These are phyloP conservation scores for Chloroceryle inda DNA, from an alignment of 2,797 vertebrate genomes.

Conservation along the genomic window DNA sequence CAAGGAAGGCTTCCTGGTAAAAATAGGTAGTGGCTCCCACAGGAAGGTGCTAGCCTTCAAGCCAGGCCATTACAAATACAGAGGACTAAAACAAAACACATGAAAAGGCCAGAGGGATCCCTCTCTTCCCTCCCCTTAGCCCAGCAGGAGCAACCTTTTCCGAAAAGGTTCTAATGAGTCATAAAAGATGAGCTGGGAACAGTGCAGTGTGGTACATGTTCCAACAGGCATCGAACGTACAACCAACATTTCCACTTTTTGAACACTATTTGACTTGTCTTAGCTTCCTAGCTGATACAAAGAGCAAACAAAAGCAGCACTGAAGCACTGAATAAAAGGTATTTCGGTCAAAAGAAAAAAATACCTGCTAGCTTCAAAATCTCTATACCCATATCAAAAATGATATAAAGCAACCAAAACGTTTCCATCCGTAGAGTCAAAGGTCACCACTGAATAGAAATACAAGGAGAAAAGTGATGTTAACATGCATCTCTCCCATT, in stretches of 20 bases:
- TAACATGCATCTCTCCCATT: not conserved
- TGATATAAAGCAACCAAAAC: not conserved
- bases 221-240: not conserved
- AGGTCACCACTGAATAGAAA: not conserved
- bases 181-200: constrained; percentile 38
- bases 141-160: constrained; percentile 30
- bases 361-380: not conserved
- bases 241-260: not conserved
- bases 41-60: constrained; percentile 29
- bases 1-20: constrained; percentile 44
- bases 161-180: constrained; percentile 32
- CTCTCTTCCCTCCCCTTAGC: not conserved
- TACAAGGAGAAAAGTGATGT: not conserved
- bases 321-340: not conserved
- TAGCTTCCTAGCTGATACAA: constrained; percentile 36
- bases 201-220: not conserved
- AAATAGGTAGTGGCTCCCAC: constrained; percentile 36
- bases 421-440: not conserved
- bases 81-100: constrained; percentile 58
- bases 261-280: constrained; percentile 21
- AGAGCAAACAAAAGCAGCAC: constrained; percentile 2
- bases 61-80: constrained; percentile 49
- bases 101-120: constrained; percentile 3
- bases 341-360: not conserved
- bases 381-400: not conserved